Percentiles rank a stretch among this genome's conserved stretches.
Conservation (phyloP, 2,888 invertebrate genomes). For the Panopea generosa region DNA sequence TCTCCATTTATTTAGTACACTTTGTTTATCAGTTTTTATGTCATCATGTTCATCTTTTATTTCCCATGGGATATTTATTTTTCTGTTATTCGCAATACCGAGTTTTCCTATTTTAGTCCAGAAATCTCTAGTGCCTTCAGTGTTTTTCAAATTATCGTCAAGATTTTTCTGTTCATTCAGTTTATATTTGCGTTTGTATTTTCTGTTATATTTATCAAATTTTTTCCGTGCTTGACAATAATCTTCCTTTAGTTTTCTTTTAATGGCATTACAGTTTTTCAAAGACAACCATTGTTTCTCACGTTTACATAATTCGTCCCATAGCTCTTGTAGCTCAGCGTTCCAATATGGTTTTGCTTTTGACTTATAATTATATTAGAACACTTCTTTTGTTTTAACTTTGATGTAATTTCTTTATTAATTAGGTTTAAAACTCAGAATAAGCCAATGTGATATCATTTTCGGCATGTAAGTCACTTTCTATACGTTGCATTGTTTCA, state of each 20-base stretch:
- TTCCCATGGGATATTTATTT: constrained; percentile 2
- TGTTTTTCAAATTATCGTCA: constrained; percentile 1
- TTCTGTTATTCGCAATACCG: not conserved
- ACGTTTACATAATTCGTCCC: constrained; percentile 9
- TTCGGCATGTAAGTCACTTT: not conserved
- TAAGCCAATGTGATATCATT: constrained; percentile 2
- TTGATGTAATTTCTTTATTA: constrained; percentile 2
- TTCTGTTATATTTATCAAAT: constrained; percentile 16
- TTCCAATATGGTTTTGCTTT: constrained; percentile 14
- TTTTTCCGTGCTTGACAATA: not conserved
- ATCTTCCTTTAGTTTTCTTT: not conserved
- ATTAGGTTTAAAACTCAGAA: constrained; percentile 1
- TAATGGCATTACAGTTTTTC: not conserved
- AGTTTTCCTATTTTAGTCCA: constrained; percentile 9
- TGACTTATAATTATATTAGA: not conserved
- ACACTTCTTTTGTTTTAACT: not conserved
- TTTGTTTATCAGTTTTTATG: constrained; percentile 1
- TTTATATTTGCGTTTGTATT: constrained; percentile 10
- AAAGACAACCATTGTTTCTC: constrained; percentile 4
- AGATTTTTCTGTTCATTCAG: constrained; percentile 3
- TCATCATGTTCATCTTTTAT: not conserved
- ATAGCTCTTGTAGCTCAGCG: constrained; percentile 2
- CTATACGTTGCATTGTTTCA: not conserved
- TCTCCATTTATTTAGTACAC: constrained; percentile 16
- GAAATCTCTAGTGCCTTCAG: constrained; percentile 4